A percentile compares a stretch with the other conserved stretches of the same genome.
These are phyloP conservation scores for Melipona beecheii DNA, from an alignment of 2,888 invertebrate species.

Conservation along the genomic window DNA sequence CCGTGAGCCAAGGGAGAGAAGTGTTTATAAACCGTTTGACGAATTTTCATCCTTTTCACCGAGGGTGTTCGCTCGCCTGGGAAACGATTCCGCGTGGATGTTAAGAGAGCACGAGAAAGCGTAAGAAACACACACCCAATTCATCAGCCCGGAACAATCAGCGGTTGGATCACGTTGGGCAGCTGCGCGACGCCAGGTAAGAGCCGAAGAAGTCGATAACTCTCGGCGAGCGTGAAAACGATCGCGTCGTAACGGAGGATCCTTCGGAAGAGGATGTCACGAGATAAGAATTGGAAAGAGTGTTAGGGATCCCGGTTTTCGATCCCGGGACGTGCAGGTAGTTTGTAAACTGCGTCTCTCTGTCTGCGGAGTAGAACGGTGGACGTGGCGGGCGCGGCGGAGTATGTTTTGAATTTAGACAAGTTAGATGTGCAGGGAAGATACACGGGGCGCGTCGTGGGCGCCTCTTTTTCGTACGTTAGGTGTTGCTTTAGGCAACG, in stretches of 20 bases:
- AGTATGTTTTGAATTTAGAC: slow-evolving; percentile 67
- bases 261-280: slow-evolving; percentile 66
- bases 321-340: slow-evolving; percentile 65
- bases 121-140: slow-evolving; percentile 36
- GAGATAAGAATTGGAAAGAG: slow-evolving; percentile 68
- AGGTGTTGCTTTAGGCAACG: slow-evolving; percentile 79
- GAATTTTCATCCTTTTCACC: background rate
- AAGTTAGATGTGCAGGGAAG: slow-evolving; percentile 72
- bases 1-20: background rate
- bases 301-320: slow-evolving; percentile 53
- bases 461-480: slow-evolving; percentile 72
- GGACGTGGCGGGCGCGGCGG: slow-evolving; percentile 47
- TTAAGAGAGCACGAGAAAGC: slow-evolving; percentile 16
- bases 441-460: slow-evolving; percentile 73
- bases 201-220: slow-evolving; percentile 62
- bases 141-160: slow-evolving; percentile 51
- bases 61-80: background rate
- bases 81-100: slow-evolving; percentile 3
- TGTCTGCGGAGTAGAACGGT: background rate
- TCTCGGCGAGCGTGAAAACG: slow-evolving; percentile 62
- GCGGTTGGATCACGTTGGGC: slow-evolving; percentile 40
- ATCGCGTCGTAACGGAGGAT: slow-evolving; percentile 59
- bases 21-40: background rate
- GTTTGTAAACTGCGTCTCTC: slow-evolving; percentile 55
- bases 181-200: slow-evolving; percentile 58